A percentile compares a stretch with the other conserved stretches of the same genome.
phyloP scores from a whole-genome alignment of 1,140 invertebrate genomes.

The Trachelipus rathkii region DNA sequence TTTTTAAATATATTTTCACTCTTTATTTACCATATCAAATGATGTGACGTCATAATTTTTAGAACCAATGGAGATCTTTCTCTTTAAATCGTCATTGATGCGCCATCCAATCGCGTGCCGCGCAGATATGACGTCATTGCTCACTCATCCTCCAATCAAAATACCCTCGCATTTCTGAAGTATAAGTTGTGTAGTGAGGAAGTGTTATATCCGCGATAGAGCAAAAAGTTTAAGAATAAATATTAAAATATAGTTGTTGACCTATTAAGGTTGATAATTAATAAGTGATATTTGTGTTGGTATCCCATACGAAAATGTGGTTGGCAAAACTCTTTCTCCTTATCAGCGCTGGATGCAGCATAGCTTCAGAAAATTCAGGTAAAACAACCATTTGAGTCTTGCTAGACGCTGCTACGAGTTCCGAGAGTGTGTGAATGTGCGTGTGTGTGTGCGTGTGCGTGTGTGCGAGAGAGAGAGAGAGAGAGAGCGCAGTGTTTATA shows the following conservation, averaged over 20 bases:
- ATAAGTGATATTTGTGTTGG: neutral
- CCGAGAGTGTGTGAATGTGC: too few relatives aligned
- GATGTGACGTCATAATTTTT: slow-evolving; percentile 2
- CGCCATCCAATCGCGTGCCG: neutral
- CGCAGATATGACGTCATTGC: neutral
- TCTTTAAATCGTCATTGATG: neutral
- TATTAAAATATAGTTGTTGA: neutral
- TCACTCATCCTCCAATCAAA: slow-evolving; percentile 12
- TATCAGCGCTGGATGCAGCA: neutral
- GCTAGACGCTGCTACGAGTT: neutral
- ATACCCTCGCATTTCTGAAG: neutral
- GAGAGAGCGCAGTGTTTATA: neutral
- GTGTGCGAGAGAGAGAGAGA: too few relatives aligned
- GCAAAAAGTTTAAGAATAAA: neutral
- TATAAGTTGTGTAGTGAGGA: neutral
- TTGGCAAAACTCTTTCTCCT: neutral
- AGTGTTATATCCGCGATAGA: neutral
- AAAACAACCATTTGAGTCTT: neutral
- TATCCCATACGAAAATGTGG: neutral
- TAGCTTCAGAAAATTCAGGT: slow-evolving; percentile 3
- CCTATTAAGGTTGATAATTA: neutral
- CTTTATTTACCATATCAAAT: slow-evolving; percentile 10
- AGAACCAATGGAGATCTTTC: neutral
- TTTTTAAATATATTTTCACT: too few relatives aligned
- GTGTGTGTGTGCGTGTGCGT: too few relatives aligned